A percentile compares a stretch with the other conserved stretches of the same genome.
Conservation (phyloP, 2,888 invertebrate species). For the Troides oblongomaculatus region DNA sequence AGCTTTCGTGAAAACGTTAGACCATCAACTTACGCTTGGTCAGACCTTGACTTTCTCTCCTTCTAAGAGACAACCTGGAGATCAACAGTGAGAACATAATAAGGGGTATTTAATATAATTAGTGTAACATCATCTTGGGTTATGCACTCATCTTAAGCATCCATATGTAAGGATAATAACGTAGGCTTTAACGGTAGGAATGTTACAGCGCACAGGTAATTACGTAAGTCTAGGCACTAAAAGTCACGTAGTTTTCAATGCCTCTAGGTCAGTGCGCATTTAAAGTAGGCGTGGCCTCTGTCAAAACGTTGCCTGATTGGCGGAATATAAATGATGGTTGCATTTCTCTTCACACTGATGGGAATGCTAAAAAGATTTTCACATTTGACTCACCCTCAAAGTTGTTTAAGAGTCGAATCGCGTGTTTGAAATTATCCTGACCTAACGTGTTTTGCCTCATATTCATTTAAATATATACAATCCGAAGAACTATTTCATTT, state of each 20-base stretch:
- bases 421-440: constrained; percentile 21
- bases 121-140: not conserved
- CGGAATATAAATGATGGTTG: constrained; percentile 57
- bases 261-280: constrained; percentile 39
- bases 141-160: not conserved
- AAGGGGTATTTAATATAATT: not conserved
- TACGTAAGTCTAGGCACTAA: constrained; percentile 35
- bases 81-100: too few relatives aligned
- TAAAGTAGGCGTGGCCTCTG: constrained; percentile 65
- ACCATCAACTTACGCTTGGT: too few relatives aligned
- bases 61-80: too few relatives aligned
- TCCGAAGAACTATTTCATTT: too few relatives aligned
- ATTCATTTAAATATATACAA: not conserved
- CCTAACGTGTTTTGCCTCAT: constrained; percentile 8
- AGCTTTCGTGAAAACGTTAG: too few relatives aligned
- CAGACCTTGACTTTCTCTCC: too few relatives aligned
- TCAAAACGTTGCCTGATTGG: constrained; percentile 58
- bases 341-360: constrained; percentile 65
- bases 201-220: constrained; percentile 33
- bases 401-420: constrained; percentile 20
- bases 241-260: constrained; percentile 31
- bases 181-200: constrained; percentile 6
- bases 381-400: constrained; percentile 36
- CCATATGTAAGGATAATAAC: constrained; percentile 14
- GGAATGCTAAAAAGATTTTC: constrained; percentile 55